phyloP scores from a whole-genome alignment of 2,888 invertebrate species.

The Hybos culiciformis region DNA sequence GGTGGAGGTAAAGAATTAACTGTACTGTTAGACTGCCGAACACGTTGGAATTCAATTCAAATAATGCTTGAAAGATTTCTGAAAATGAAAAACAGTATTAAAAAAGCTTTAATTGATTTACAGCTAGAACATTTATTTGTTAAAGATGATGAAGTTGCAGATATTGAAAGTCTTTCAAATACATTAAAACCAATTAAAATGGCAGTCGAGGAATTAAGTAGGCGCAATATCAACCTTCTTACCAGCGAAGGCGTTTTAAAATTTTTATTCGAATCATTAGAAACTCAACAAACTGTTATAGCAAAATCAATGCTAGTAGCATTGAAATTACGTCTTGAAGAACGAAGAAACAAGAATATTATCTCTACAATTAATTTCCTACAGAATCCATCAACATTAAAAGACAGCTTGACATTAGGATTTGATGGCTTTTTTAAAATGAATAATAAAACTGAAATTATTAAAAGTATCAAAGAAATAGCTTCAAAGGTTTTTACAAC shows the following conservation, averaged over 20 bases:
- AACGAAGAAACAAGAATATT: background rate
- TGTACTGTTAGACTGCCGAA: no score
- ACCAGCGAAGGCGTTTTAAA: conserved; percentile 2
- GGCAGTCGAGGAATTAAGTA: background rate
- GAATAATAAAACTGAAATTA: background rate
- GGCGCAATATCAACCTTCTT: background rate
- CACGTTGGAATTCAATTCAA: no score
- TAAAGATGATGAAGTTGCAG: no score
- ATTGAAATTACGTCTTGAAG: background rate
- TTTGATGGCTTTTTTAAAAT: background rate
- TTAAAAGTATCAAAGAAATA: background rate
- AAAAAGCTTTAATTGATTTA: no score
- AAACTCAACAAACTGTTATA: background rate
- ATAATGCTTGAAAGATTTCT: no score
- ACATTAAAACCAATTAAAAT: background rate
- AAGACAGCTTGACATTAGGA: background rate
- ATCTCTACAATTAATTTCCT: background rate
- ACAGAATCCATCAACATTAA: background rate
- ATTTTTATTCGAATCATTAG: conserved; percentile 2
- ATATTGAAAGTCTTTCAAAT: no score
- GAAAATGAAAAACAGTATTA: no score
- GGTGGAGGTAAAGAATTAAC: no score
- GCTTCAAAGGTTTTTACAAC: background rate
- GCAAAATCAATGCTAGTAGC: background rate
- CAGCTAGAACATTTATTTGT: no score